Evolutionary conservation across 2,888 invertebrate genomes (phyloP).

Genomic region (Thymelicus sylvestris): DNA sequence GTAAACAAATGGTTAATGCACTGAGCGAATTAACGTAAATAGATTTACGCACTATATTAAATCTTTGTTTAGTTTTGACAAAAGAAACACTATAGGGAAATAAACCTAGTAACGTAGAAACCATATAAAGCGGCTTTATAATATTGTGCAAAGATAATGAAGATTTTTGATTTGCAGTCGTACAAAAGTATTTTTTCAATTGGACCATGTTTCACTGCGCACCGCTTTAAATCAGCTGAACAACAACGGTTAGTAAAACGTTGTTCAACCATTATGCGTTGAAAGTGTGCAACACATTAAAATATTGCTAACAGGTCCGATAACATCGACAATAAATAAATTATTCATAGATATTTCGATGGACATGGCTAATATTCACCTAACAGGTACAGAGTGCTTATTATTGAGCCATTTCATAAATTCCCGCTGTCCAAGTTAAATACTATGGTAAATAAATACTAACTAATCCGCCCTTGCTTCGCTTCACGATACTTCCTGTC

Average conservation of each 20-base stretch:
- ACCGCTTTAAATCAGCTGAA: conserved; percentile 1
- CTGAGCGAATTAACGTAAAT: conserved; percentile 63
- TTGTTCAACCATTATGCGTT: conserved; percentile 12
- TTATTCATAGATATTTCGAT: conserved; percentile 26
- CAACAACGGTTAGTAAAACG: neutral
- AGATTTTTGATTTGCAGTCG: conserved; percentile 18
- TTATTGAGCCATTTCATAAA: neutral
- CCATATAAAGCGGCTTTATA: conserved; percentile 47
- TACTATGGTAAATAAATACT: too few relatives aligned
- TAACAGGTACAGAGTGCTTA: conserved; percentile 14
- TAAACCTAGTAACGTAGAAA: conserved; percentile 47
- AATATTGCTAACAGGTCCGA: conserved; percentile 33
- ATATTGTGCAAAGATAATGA: conserved; percentile 42
- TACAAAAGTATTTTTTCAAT: conserved; percentile 39
- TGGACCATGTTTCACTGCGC: conserved; percentile 24
- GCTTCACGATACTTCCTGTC: too few relatives aligned
- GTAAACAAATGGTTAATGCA: conserved; percentile 52
- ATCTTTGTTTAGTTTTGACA: conserved; percentile 42
- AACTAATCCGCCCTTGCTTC: too few relatives aligned
- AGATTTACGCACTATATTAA: conserved; percentile 55
- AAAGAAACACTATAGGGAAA: conserved; percentile 50
- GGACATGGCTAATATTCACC: conserved; percentile 12
- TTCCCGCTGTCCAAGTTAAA: too few relatives aligned
- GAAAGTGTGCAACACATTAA: conserved; percentile 33
- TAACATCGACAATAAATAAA: conserved; percentile 29